Evolutionary conservation across 2,888 invertebrate species (phyloP).

Genomic region (Azorinus chamasolen): DNA sequence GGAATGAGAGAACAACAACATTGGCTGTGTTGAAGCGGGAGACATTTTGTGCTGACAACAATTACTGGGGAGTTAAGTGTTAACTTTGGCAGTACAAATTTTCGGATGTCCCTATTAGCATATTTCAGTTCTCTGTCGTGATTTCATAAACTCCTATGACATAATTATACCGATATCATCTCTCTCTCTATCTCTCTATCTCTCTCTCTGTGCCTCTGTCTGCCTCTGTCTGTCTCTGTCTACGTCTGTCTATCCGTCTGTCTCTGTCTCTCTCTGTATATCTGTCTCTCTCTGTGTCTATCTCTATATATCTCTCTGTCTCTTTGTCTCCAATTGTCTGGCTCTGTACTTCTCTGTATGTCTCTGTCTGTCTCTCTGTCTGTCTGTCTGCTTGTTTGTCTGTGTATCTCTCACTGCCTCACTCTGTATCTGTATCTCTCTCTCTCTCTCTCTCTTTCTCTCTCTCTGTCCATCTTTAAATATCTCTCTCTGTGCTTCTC

Average conservation of each 20-base stretch:
- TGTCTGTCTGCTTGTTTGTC: conserved; percentile 3
- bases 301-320: conserved; percentile 7
- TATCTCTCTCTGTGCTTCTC: background rate
- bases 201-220: no score
- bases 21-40: no score
- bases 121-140: no score
- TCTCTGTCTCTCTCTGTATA: conserved; percentile 8
- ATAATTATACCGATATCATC: no score
- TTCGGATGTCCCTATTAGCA: no score
- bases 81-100: no score
- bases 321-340: conserved; percentile 3
- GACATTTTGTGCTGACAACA: no score
- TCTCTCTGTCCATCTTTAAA: conserved; percentile 6
- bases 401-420: background rate
- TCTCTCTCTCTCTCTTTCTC: conserved; percentile 10
- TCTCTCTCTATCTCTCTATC: conserved; percentile 12
- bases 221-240: conserved; percentile 7
- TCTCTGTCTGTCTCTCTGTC: conserved; percentile 6
- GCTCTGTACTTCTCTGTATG: conserved; percentile 2
- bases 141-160: no score
- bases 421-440: no score
- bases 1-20: no score
- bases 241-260: background rate
- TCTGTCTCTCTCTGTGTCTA: no score
- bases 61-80: no score